Evolutionary conservation across 2,113 vertebrate genomes (phyloP).

Genomic region (Thalassoma bifasciatum): DNA sequence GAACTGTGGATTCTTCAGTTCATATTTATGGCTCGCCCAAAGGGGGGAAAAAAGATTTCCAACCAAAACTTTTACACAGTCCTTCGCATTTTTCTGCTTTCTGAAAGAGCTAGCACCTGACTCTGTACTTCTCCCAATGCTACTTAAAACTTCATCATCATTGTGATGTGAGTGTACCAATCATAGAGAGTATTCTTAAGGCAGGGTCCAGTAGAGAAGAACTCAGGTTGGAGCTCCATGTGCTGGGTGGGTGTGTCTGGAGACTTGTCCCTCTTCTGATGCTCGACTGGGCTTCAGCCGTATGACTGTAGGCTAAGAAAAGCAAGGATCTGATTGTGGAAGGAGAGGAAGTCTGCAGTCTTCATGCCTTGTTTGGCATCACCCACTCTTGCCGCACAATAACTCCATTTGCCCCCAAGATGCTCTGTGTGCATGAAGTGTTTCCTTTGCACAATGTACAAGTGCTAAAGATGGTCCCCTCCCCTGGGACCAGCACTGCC

Average conservation of each 20-base stretch:
- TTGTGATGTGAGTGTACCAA: background rate
- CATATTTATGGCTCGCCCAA: background rate
- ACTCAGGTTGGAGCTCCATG: conserved; percentile 52
- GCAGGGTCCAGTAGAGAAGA: conserved; percentile 28
- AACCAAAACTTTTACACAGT: background rate
- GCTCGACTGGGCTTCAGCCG: conserved; percentile 75
- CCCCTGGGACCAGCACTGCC: conserved; percentile 80
- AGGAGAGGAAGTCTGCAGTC: conserved; percentile 76
- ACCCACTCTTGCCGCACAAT: conserved; percentile 81
- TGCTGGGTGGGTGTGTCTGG: conserved; percentile 44
- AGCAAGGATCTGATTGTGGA: conserved; percentile 70
- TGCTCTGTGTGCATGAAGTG: conserved; percentile 66
- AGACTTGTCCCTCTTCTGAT: conserved; percentile 58
- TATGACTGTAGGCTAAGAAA: conserved; percentile 77
- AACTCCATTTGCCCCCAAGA: conserved; percentile 84
- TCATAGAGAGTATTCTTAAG: background rate
- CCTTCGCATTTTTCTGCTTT: background rate
- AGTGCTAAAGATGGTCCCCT: conserved; percentile 80
- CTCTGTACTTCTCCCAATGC: background rate
- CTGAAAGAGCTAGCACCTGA: background rate
- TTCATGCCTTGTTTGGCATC: conserved; percentile 85
- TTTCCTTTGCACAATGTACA: conserved; percentile 66
- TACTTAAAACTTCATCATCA: background rate
- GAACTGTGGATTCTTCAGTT: too few relatives aligned
- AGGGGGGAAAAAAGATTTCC: background rate